Base-by-base conservation (phyloP, 2,113 vertebrate species). In the Hiodon tergisus region DNA sequence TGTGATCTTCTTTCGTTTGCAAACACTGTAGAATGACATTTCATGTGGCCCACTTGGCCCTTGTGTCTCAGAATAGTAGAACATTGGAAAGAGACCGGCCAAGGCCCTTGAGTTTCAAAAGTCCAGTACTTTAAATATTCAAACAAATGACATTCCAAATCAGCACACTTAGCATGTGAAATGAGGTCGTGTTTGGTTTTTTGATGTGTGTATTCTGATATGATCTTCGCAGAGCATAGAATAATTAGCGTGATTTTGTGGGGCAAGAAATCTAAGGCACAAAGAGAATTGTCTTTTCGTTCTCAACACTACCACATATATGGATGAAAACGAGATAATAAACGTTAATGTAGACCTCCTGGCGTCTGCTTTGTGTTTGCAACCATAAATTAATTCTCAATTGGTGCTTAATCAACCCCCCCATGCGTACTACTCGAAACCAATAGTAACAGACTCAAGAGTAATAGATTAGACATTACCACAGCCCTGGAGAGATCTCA, bases 111-210 rank as follows among this genome's bases (percentile, higher is more conserved):
- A 66, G 63, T 66, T 66, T 47, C 10, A 4, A 2, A 47, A 46
- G 63, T 47, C 48, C 31, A 66, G 13, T 47, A 4, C 17, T 47
- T 66, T 47, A 66, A 66, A 66, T 4, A 31, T 31, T 31, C 9
- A 47, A 66, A 57, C 4, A 47, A 17, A 48, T 47, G 0, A 47
- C 11, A 66, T 66, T 66, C 63, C 63, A 47, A 66, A 47, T 47
- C 16, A 16, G 16, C 63, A 66, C 10, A 47, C 14, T 48, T 31
- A 66, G 8, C 8, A 4, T 8, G 16, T 4, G 5, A 66, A 66
- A 66, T 10, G 31, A 66, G 63, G 63, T 66, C 63, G 13, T 66
- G 63, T 66, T 66, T 66, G 46, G 17, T 9, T 8, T 66, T 66
- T 48, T 17, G 63, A 47, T 66, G 63, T 66, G 46, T 48, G 11